phyloP scores from a whole-genome alignment of 1,140 invertebrate genomes.

The Zaprionus davidi region DNA sequence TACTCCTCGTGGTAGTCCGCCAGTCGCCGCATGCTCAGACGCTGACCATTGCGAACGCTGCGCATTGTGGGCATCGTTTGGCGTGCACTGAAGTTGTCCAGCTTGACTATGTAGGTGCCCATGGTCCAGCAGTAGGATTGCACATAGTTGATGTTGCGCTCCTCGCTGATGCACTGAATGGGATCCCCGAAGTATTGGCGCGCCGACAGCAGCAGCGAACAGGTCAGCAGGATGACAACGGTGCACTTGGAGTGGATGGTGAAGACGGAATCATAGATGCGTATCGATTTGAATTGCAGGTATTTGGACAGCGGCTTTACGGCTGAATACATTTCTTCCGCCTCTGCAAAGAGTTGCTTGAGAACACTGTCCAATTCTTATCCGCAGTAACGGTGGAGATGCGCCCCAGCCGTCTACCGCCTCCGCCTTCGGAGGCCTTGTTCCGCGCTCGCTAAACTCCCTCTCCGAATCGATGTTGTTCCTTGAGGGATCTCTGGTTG shows the following conservation, averaged over 20 bases:
- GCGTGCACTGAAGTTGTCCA: slow-evolving; percentile 20
- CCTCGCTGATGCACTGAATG: slow-evolving; percentile 87
- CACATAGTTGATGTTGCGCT: slow-evolving; percentile 86
- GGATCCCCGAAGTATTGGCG: slow-evolving; percentile 90
- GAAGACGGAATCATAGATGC: slow-evolving; percentile 88
- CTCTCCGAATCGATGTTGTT: background rate
- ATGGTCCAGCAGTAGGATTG: slow-evolving; percentile 92
- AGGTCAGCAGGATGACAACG: slow-evolving; percentile 87
- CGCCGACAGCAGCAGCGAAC: slow-evolving; percentile 87
- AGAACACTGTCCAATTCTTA: slow-evolving; percentile 67
- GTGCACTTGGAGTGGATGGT: slow-evolving; percentile 90
- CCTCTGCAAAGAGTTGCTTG: slow-evolving; percentile 68
- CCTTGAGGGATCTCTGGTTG: background rate
- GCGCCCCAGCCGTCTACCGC: background rate
- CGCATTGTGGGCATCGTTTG: background rate
- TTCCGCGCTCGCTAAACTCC: background rate
- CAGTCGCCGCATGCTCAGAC: slow-evolving; percentile 32
- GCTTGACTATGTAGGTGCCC: slow-evolving; percentile 89
- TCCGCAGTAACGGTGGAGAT: background rate
- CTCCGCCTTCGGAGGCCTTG: background rate
- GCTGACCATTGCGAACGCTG: background rate
- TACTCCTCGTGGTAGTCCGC: slow-evolving; percentile 64
- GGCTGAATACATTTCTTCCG: slow-evolving; percentile 76
- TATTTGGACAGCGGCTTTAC: slow-evolving; percentile 83
- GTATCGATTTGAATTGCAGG: slow-evolving; percentile 87